Conservation (phyloP, 2,888 invertebrate genomes). For the Epinotia ramella region DNA sequence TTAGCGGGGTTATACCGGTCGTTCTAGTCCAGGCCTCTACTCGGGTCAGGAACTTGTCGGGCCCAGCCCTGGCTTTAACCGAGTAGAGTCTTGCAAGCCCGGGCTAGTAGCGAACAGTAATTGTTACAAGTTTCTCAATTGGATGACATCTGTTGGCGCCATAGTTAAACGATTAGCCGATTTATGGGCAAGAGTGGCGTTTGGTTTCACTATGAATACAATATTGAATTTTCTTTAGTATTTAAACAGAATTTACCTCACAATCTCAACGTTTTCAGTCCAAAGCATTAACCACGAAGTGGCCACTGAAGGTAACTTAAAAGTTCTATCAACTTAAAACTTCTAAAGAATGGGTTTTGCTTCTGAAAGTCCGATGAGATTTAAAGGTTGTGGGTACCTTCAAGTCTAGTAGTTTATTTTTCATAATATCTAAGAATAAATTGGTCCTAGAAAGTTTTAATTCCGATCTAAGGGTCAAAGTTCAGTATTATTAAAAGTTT, state of each 20-base stretch:
- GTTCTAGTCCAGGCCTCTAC: too few species aligned
- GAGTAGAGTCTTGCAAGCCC: too few species aligned
- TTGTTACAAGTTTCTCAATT: too few species aligned
- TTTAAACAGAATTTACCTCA: not conserved
- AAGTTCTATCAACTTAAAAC: constrained; percentile 34
- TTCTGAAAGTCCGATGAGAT: constrained; percentile 5
- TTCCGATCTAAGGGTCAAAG: constrained; percentile 22
- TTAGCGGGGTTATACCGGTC: too few species aligned
- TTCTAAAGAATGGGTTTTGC: constrained; percentile 27
- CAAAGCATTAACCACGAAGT: not conserved
- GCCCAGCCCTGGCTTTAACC: too few species aligned
- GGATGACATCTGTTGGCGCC: too few species aligned
- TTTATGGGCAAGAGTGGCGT: too few species aligned
- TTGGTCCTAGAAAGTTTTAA: constrained; percentile 26
- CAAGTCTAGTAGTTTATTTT: constrained; percentile 16
- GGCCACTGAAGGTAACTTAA: constrained; percentile 9
- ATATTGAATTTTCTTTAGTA: not conserved
- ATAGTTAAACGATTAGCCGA: too few species aligned
- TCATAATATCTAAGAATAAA: constrained; percentile 26
- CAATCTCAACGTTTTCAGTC: not conserved
- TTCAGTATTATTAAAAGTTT: constrained; percentile 25
- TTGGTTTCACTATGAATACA: not conserved
- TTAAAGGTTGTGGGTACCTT: constrained; percentile 16
- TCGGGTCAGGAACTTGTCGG: too few species aligned
- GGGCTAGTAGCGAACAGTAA: too few species aligned